Evolutionary conservation across 1,140 invertebrate genomes (phyloP), one percentile per base, ranked within the genome.

Genomic region (Orussus abietinus): DNA sequence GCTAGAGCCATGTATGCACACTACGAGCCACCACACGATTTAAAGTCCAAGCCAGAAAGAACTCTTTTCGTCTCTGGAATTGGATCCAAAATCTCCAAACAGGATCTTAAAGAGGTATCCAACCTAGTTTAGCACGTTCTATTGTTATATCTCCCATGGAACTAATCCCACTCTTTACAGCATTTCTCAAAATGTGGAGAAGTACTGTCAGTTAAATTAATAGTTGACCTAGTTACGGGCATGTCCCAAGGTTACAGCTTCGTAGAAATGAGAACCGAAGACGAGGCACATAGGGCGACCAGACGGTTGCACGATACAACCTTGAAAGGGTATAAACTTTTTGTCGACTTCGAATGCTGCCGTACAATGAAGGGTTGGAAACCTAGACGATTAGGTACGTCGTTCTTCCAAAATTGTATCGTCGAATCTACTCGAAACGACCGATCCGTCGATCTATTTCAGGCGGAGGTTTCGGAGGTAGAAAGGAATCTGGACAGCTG

Each of bases 401-500:
- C 22, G 22, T 22, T 6, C 13, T 5, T 15, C 12, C 3, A 39
- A n/a, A 20, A 7, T 41, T 12, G 10, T 41, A 33, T 41, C 3
- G 17, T 18, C 18, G 34, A 31, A 26, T 29, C 11, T 20, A 22
- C 9, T 39, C n/a, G 9, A 12, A 26, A 39, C 34, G 32, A 5
- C 4, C 30, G 18, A 22, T n/a, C 7, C 35, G 25, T 42, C 20
- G 35, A 46, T 30, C 44, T 44, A 38, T 60, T 58, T 2, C 10
- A 79, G 78, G 90, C 17, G 91, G 90, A 30, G 91, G 90, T 11
- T 86, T 92, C 60, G 88, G 89, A 7, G 91, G 90, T 1, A 82
- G 79, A 50, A 93, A 90, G 55, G 86, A 92, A 66, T 90, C 90
- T 3, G 90, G 91, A 1, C 91, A 95, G 57, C 69, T 93, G 11